These are phyloP conservation scores for Empidonax alnorum DNA, from an alignment of 2,113 vertebrate genomes.

Conservation along the genomic window DNA sequence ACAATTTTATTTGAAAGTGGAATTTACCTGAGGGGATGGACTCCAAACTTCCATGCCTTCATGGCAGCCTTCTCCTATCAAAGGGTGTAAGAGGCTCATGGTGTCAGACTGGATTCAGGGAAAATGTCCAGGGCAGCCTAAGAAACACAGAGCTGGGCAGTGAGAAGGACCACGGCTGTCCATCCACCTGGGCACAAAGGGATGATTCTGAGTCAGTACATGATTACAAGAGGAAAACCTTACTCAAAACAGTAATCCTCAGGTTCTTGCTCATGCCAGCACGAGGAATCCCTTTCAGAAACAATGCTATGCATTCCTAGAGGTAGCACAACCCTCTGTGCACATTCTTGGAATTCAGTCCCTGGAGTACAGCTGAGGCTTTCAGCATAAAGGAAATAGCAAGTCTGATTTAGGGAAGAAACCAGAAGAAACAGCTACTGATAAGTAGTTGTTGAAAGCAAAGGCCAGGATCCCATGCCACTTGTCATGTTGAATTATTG, in stretches of 20 bases:
- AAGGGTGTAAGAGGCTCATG: rapidly evolving
- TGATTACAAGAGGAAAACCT: neutral
- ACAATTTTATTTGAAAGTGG: neutral
- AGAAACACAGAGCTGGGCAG: neutral
- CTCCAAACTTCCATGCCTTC: neutral
- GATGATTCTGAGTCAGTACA: neutral
- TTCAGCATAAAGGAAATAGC: neutral
- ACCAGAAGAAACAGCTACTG: neutral
- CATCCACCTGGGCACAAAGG: neutral
- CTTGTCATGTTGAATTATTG: neutral
- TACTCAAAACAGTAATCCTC: neutral
- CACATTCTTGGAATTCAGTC: neutral
- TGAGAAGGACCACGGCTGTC: neutral
- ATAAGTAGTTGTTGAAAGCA: neutral
- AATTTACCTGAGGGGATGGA: neutral
- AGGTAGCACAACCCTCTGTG: neutral
- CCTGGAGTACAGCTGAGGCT: neutral
- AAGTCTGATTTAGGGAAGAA: neutral
- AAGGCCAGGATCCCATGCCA: neutral
- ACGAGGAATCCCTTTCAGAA: neutral
- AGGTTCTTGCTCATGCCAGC: neutral
- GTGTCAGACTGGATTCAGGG: neutral
- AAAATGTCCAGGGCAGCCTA: neutral
- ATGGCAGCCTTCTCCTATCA: rapidly evolving
- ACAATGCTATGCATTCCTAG: neutral